phyloP scores from a whole-genome alignment of 2,888 invertebrate genomes.

The Zaprionus obscuricornis region DNA sequence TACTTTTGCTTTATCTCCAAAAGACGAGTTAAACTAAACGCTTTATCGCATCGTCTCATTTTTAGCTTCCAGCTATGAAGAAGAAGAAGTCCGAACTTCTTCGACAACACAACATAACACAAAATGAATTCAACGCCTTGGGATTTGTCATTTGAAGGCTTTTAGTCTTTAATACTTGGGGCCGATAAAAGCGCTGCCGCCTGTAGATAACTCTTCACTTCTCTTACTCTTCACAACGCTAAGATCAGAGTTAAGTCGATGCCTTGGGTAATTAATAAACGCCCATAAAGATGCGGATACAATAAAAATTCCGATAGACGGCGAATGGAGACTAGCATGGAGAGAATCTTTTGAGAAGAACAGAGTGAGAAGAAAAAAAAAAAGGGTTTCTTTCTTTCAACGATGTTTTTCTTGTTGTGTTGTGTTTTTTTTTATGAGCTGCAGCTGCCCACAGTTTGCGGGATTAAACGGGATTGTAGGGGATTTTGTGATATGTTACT shows the following conservation, averaged over 20 bases:
- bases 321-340: slow-evolving; percentile 1
- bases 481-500: slow-evolving; percentile 24
- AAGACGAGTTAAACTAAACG: slow-evolving; percentile 59
- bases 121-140: slow-evolving; percentile 76
- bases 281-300: slow-evolving; percentile 74
- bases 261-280: slow-evolving; percentile 73
- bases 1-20: slow-evolving; percentile 34
- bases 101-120: slow-evolving; percentile 37
- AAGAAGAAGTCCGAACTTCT: slow-evolving; percentile 8
- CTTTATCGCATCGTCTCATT: slow-evolving; percentile 55
- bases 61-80: slow-evolving; percentile 6
- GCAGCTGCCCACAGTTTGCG: slow-evolving; percentile 53
- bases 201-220: slow-evolving; percentile 14
- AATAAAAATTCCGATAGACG: slow-evolving; percentile 65
- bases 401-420: slow-evolving; percentile 7
- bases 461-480: slow-evolving; percentile 66
- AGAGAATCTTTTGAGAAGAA: not conserved
- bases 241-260: slow-evolving; percentile 44
- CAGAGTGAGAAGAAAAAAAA: slow-evolving; percentile 31
- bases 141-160: slow-evolving; percentile 48
- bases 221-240: slow-evolving; percentile 10
- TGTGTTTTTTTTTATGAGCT: slow-evolving; percentile 52
- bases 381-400: slow-evolving; percentile 60
- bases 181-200: slow-evolving; percentile 50
- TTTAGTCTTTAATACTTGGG: slow-evolving; percentile 29